Evolutionary conservation across 2,113 vertebrate genomes (phyloP), one percentile per base, ranked within the genome.

Genomic region (Paramormyrops kingsleyae): DNA sequence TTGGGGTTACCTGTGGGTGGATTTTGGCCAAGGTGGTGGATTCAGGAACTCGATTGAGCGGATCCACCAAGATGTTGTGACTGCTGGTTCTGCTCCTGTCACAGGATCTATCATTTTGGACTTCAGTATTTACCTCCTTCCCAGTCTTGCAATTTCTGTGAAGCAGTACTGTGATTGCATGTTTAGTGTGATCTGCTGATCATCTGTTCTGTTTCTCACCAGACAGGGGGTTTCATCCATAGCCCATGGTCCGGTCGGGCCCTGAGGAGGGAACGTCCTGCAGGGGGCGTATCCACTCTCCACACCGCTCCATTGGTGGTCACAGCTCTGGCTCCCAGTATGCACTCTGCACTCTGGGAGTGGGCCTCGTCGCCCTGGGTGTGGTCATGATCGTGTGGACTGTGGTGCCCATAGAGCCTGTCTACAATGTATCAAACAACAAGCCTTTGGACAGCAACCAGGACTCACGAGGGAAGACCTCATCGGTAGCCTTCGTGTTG

Each of bases 331-430:
- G 97, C 0, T 97, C 97, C 0, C 97, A 99, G 94, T 99, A 99
- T 0, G 99, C 98, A 0, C 96, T 99, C 91, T 99, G 97, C 0
- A 97, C 98, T 7, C 96, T 99, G 6, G 98, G 97, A 83, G 94
- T 99, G 87, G 99, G 98, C 0, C 97, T 99, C 94, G 95, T 99
- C 0, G 96, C 98, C 7, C 97, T 99, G 0, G 99, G 99, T 17
- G 94, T 99, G 74, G 96, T 99, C 91, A 99, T 99, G 98, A 98
- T 98, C 0, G 96, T 99, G 87, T 99, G 99, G 99, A 98, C 97
- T 90, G 94, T 99, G 21, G 97, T 99, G 5, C 98, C 99, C 0
- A 92, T 94, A 90, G 5, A 12, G 1, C 52, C 7, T 5, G 77
- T 92, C 85, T 0, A 93, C 0, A 94, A 94, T 87, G 96, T 95